Percentiles rank a stretch among this genome's conserved stretches.
phyloP scores from a whole-genome alignment of 2,888 invertebrate species.

The Phaedon cochleariae region DNA sequence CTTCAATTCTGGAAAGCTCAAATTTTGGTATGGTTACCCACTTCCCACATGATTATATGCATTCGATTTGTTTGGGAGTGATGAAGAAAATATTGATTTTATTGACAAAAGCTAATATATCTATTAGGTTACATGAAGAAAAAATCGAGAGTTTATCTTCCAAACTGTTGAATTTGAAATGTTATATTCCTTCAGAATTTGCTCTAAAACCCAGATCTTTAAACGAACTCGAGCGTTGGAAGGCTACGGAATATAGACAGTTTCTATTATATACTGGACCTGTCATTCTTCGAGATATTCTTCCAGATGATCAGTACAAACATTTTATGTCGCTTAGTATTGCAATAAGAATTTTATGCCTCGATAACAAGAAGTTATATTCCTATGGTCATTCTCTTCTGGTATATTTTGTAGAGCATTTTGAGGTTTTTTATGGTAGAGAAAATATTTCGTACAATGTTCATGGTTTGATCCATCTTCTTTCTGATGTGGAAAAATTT shows the following conservation, averaged over 20 bases:
- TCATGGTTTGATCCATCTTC: constrained; percentile 37
- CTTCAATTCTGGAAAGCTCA: constrained; percentile 12
- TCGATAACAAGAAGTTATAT: background rate
- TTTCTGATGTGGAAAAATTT: constrained; percentile 34
- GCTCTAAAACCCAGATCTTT: constrained; percentile 18
- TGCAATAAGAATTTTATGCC: constrained; percentile 19
- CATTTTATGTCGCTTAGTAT: constrained; percentile 5
- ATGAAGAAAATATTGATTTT: constrained; percentile 13
- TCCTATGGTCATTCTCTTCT: background rate
- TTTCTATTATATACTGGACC: constrained; percentile 20
- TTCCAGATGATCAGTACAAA: background rate
- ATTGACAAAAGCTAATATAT: constrained; percentile 1
- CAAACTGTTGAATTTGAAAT: constrained; percentile 10
- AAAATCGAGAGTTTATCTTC: background rate
- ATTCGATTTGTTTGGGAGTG: no score
- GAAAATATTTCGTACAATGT: no score
- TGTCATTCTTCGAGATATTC: constrained; percentile 2
- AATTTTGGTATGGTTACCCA: constrained; percentile 16
- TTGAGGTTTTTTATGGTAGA: no score
- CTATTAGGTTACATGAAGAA: constrained; percentile 6
- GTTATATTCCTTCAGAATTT: constrained; percentile 15
- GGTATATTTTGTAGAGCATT: no score
- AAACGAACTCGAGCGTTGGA: constrained; percentile 14
- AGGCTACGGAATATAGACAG: constrained; percentile 14
- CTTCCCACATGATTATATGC: constrained; percentile 22